Conservation (phyloP, 2,888 invertebrate species). For the Diogma glabrata region DNA sequence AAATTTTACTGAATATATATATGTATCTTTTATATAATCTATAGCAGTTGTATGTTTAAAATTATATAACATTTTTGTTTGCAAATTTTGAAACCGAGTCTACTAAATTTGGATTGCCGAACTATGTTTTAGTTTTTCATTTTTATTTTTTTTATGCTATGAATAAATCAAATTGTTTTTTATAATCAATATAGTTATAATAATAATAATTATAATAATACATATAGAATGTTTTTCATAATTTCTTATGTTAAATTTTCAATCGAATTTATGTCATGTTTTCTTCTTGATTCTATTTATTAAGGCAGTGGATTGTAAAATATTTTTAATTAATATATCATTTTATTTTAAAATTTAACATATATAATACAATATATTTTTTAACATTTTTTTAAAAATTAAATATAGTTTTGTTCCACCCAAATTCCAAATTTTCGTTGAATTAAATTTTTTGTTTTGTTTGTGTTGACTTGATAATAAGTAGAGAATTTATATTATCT, state of each 20-base stretch:
- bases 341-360: conserved; percentile 1
- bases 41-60: no score
- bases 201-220: no score
- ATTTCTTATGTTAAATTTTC: neutral
- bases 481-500: no score
- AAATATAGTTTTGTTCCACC: conserved; percentile 4
- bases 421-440: conserved; percentile 9
- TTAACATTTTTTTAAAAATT: neutral
- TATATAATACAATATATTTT: neutral
- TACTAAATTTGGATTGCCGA: no score
- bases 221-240: neutral
- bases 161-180: no score
- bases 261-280: neutral
- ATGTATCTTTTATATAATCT: no score
- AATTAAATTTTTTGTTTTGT: neutral
- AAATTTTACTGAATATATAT: no score
- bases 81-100: no score
- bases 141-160: no score
- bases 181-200: no score
- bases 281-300: neutral
- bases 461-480: neutral
- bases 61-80: no score
- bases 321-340: neutral
- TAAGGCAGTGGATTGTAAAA: conserved; percentile 11
- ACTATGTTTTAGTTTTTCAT: no score